phyloP scores from a whole-genome alignment of 2,888 invertebrate genomes.

The Alloplasta piceator region DNA sequence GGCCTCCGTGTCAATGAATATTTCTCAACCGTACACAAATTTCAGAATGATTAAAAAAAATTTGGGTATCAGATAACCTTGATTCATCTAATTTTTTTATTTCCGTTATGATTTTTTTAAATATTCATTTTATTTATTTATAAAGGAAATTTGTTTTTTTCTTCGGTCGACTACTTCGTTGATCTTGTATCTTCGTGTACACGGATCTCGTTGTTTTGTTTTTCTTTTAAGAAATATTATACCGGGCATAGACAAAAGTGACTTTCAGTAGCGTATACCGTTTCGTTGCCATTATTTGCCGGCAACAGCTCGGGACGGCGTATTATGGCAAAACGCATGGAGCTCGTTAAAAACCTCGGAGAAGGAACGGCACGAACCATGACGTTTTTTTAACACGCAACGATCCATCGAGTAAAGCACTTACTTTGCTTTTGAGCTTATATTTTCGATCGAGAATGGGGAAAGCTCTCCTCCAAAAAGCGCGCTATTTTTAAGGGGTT shows the following conservation, averaged over 20 bases:
- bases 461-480: neutral
- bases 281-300: neutral
- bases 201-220: too few relatives aligned
- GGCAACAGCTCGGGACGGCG: constrained; percentile 10
- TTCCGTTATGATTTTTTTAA: too few relatives aligned
- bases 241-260: too few relatives aligned
- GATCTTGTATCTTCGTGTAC: too few relatives aligned
- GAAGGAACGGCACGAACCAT: constrained; percentile 53
- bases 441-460: neutral
- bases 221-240: too few relatives aligned
- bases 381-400: constrained; percentile 58
- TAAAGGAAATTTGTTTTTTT: too few relatives aligned
- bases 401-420: constrained; percentile 38
- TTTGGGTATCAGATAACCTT: too few relatives aligned
- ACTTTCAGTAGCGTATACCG: too few relatives aligned
- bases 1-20: neutral
- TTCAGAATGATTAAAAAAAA: too few relatives aligned
- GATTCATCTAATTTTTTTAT: too few relatives aligned
- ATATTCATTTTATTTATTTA: too few relatives aligned
- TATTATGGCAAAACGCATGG: constrained; percentile 36
- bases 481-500: neutral
- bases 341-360: constrained; percentile 52
- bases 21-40: constrained; percentile 8
- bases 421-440: neutral
- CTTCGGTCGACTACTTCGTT: too few relatives aligned